Conservation (phyloP, 2,797 vertebrate species). For the Choloepus didactylus region DNA sequence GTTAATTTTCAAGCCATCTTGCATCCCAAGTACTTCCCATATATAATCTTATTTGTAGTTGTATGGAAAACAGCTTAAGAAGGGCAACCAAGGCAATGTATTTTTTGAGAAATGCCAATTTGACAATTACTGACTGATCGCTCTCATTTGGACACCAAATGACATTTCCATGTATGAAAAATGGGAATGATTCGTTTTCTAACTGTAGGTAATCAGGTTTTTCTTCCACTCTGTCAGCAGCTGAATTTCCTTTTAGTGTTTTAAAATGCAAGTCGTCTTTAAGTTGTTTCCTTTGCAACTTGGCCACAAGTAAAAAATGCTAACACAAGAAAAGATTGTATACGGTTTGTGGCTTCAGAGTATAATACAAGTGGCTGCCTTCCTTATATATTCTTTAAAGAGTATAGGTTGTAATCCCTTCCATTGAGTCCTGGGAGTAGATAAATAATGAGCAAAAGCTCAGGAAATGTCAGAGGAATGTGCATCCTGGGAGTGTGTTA, state of each 20-base stretch:
- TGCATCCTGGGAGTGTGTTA: constrained; percentile 87
- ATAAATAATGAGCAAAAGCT: constrained; percentile 80
- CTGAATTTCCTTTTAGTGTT: background rate
- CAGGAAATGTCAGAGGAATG: constrained; percentile 88
- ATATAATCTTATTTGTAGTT: background rate
- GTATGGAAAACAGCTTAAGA: background rate
- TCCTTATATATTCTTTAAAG: constrained; percentile 39
- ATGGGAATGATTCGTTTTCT: constrained; percentile 11
- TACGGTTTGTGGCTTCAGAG: background rate
- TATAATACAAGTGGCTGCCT: background rate
- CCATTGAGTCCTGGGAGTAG: constrained; percentile 49
- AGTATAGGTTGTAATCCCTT: constrained; percentile 29
- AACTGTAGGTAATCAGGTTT: background rate
- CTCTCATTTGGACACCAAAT: background rate
- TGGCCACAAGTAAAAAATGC: background rate
- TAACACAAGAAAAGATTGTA: background rate
- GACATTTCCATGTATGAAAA: background rate
- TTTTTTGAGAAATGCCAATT: constrained; percentile 6
- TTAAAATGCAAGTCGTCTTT: constrained; percentile 46
- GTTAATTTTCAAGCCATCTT: constrained; percentile 28
- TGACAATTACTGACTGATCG: background rate
- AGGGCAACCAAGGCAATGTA: background rate
- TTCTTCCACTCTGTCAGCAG: background rate
- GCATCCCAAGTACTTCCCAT: background rate
- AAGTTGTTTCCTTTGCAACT: constrained; percentile 54